Conservation (phyloP, 2,797 vertebrate genomes). For the Clarias laeviceps region DNA sequence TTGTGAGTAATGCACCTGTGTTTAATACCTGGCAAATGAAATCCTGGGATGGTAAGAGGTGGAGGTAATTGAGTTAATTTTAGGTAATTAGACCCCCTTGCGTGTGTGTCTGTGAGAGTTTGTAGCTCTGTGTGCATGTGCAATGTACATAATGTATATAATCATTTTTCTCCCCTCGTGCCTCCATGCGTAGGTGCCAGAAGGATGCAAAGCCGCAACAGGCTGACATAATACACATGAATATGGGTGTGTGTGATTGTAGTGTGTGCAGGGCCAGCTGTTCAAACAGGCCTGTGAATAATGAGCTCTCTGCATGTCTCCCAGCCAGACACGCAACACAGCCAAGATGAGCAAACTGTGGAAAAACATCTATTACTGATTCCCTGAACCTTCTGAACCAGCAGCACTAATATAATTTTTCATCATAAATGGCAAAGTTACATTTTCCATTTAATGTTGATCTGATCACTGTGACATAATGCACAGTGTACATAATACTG, state of each 20-base stretch:
- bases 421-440: not conserved
- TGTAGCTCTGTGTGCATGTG: constrained; percentile 13
- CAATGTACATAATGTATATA: constrained; percentile 37
- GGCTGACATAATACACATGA: constrained; percentile 51
- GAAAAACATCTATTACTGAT: constrained; percentile 43
- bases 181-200: constrained; percentile 35
- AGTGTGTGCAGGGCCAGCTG: constrained; percentile 53
- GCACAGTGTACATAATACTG: not conserved
- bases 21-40: constrained; percentile 47
- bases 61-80: constrained; percentile 48
- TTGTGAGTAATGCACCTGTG: constrained; percentile 50
- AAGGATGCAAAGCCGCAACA: constrained; percentile 54
- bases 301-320: constrained; percentile 52
- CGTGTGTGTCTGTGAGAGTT: constrained; percentile 26
- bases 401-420: constrained; percentile 22
- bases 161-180: constrained; percentile 24
- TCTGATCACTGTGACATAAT: not conserved
- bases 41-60: constrained; percentile 30
- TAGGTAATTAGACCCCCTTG: constrained; percentile 36
- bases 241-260: constrained; percentile 48
- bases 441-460: not conserved
- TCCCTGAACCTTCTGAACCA: constrained; percentile 19
- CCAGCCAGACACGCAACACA: constrained; percentile 40
- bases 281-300: constrained; percentile 51
- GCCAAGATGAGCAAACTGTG: constrained; percentile 44